phyloP scores from a whole-genome alignment of 2,888 invertebrate species.

The Drosophila picticornis region DNA sequence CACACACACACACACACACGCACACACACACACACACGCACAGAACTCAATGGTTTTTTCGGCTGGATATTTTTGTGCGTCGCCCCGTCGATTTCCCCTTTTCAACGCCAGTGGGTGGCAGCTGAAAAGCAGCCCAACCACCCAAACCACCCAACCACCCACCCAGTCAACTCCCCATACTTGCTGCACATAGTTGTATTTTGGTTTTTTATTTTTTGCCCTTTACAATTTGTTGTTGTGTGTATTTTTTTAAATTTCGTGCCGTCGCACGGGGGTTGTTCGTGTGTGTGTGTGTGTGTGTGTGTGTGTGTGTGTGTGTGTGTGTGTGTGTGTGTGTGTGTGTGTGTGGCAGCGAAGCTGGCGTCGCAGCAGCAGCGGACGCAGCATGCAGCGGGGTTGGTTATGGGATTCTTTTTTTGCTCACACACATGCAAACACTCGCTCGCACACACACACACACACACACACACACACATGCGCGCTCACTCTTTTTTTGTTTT shows the following conservation, averaged over 20 bases:
- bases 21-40: conserved; percentile 18
- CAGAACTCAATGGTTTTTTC: conserved; percentile 25
- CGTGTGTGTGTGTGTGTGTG: conserved; percentile 51
- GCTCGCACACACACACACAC: conserved; percentile 34
- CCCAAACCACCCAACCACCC: background rate
- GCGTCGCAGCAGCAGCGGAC: conserved; percentile 45
- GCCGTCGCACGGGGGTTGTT: conserved; percentile 69
- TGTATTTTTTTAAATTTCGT: conserved; percentile 63
- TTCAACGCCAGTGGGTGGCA: conserved; percentile 61
- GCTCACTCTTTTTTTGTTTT: conserved; percentile 47
- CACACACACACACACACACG: conserved; percentile 23
- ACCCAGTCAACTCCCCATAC: background rate
- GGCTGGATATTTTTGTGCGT: conserved; percentile 67
- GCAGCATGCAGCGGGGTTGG: conserved; percentile 75
- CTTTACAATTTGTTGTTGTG: conserved; percentile 60
- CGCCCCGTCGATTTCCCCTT: conserved; percentile 73
- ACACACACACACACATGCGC: conserved; percentile 46
- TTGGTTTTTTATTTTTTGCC: conserved; percentile 48
- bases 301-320: conserved; percentile 41
- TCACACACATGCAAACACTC: conserved; percentile 38
- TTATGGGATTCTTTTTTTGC: conserved; percentile 61
- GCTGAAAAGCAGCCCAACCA: conserved; percentile 1
- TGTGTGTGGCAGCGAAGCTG: conserved; percentile 31
- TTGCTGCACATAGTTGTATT: conserved; percentile 62
- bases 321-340: conserved; percentile 46